Base-by-base conservation (phyloP, 2,888 invertebrate species). In the Leistus spinibarbis region DNA sequence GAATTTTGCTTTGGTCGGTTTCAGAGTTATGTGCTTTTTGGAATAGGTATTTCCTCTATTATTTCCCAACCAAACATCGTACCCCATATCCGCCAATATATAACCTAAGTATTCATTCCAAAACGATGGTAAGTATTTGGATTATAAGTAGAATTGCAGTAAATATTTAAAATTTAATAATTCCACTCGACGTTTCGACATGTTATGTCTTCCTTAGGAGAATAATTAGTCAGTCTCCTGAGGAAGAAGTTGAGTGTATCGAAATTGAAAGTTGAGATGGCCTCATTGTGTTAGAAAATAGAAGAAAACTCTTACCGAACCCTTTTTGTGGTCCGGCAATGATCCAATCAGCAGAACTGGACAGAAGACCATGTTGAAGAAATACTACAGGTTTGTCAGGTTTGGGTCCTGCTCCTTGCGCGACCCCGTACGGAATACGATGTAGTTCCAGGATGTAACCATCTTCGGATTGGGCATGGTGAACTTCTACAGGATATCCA, bases 11-110 rank as follows among this genome's bases (percentile, higher is more conserved):
- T 66, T 54, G 10, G 19, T 62, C 9, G 78, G 77, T 40, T 72
- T 22, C 40, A 77, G 56, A 20, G 17, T 65, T 9, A 54, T 77
- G 79, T 91, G 90, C n/a, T 83, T 82, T 71, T 84, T 84, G 10
- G 88, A 87, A 80, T 90, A 91, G 0, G 85, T 86, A 80, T 89
- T 90, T 27, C 91, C 91, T 13, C 91, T 83, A 27, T 86, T 85
- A 80, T 91, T 91, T 0, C 89, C 89, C 79, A 91, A 78, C 90
- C 90, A 91, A 2, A 86, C 86, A 76, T 83, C 82, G 78, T 84
- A 80, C 3, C 85, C 85, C 76, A 81, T 83, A 68, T 85, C 81
- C 3, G 82, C 80, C 17, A 85, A 77, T 3, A 83, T 79, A 16
- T 81, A 87, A 83, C 27, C 90, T 90, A 24, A 23, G 68, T 13